Conservation (phyloP, 2,888 invertebrate genomes). For the Stenotaenia linearis region DNA sequence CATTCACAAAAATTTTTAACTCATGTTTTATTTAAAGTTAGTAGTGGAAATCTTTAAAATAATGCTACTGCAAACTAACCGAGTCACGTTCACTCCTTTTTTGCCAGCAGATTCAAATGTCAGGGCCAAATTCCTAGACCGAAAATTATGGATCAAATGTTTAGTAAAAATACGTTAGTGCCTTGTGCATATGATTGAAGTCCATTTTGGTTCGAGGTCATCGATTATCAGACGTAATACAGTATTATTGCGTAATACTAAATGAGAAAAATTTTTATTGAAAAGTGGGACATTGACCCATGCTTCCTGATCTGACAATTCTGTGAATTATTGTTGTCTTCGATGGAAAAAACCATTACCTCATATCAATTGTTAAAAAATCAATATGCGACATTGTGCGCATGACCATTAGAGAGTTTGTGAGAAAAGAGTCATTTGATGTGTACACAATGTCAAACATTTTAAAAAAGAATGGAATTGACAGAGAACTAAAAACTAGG, state of each 20-base stretch:
- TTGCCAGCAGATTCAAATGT: background rate
- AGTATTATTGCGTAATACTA: background rate
- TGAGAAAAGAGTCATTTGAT: background rate
- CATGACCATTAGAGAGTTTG: background rate
- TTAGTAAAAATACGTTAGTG: background rate
- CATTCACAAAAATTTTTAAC: background rate
- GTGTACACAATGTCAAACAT: background rate
- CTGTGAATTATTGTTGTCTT: background rate
- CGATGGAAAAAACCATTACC: constrained; percentile 4
- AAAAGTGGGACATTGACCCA: background rate
- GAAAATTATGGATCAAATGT: background rate
- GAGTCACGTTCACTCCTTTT: background rate
- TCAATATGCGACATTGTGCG: background rate
- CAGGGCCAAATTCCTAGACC: background rate
- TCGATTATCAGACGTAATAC: no score
- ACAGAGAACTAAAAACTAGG: background rate
- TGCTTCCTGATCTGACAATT: background rate
- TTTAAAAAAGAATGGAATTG: background rate
- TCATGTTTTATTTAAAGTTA: background rate
- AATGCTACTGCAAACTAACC: background rate
- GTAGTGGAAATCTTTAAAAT: background rate
- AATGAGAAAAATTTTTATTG: background rate
- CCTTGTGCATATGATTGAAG: background rate
- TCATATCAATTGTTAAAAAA: background rate
- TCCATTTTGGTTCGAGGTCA: background rate